A percentile compares a stretch with the other conserved stretches of the same genome.
phyloP scores from a whole-genome alignment of 2,113 vertebrate genomes.

The Ceyx cyanopectus region DNA sequence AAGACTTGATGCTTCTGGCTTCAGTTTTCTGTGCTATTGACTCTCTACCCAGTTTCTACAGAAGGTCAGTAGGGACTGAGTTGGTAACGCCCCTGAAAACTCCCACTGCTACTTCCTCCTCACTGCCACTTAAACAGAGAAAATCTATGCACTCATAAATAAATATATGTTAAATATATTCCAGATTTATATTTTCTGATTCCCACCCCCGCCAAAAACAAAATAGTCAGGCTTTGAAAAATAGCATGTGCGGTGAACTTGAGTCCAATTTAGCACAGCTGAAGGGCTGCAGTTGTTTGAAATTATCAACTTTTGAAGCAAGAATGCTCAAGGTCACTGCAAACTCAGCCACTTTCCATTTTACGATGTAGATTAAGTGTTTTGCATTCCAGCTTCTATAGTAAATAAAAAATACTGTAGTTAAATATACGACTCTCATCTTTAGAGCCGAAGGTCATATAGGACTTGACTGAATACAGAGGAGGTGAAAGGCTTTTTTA shows the following conservation, averaged over 20 bases:
- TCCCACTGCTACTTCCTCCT: neutral
- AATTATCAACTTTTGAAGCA: neutral
- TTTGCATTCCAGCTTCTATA: slow-evolving; percentile 55
- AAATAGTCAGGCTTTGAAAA: neutral
- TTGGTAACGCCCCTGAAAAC: neutral
- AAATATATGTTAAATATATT: neutral
- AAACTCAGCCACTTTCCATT: slow-evolving; percentile 36
- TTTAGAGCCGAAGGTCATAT: slow-evolving; percentile 48
- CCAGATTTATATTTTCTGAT: neutral
- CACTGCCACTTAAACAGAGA: neutral
- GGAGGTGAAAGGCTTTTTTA: neutral
- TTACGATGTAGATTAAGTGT: slow-evolving; percentile 63
- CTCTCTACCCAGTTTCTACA: neutral
- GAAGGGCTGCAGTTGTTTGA: neutral
- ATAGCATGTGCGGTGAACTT: neutral
- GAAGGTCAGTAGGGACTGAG: neutral
- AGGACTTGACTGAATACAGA: slow-evolving; percentile 29
- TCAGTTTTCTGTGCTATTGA: neutral
- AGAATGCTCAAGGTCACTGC: slow-evolving; percentile 56
- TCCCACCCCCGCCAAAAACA: neutral
- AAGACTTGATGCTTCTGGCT: neutral
- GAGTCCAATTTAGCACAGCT: neutral
- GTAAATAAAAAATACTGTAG: slow-evolving; percentile 69
- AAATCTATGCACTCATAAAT: slow-evolving; percentile 28
- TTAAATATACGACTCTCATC: slow-evolving; percentile 59